phyloP scores from a whole-genome alignment of 2,113 vertebrate species.

The Mirounga angustirostris region DNA sequence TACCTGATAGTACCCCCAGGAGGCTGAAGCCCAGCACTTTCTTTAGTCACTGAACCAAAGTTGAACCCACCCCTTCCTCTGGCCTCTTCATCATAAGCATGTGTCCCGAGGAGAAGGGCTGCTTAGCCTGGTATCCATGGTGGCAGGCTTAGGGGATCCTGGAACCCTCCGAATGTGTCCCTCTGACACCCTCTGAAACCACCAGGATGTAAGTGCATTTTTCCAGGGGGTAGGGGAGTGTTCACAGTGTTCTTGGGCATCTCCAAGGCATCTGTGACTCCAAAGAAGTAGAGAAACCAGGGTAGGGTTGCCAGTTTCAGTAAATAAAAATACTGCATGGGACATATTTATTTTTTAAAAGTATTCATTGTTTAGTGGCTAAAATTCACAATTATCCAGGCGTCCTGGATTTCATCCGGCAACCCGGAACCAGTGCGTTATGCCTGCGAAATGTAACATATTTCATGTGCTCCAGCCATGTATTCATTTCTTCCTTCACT shows the following conservation, averaged over 20 bases:
- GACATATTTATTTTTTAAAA: neutral
- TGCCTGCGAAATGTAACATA: neutral
- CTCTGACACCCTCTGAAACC: neutral
- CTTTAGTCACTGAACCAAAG: neutral
- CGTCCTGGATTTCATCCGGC: neutral
- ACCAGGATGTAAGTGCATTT: neutral
- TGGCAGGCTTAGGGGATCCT: neutral
- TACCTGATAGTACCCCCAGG: neutral
- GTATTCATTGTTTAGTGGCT: neutral
- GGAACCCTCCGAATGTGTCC: neutral
- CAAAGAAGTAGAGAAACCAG: neutral
- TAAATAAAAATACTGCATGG: constrained; percentile 5
- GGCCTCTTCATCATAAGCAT: neutral
- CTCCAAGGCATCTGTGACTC: constrained; percentile 48
- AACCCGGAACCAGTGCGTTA: neutral
- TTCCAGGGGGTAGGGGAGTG: neutral
- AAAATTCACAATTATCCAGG: neutral
- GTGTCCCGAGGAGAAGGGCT: neutral
- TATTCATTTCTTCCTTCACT: neutral
- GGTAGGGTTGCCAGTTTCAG: neutral
- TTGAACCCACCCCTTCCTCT: neutral
- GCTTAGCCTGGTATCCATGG: neutral
- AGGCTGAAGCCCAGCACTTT: neutral
- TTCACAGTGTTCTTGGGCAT: neutral
- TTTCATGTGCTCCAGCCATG: neutral